A percentile compares a stretch with the other conserved stretches of the same genome.
Conservation (phyloP, 2,888 invertebrate genomes). For the Tetragonula carbonaria region DNA sequence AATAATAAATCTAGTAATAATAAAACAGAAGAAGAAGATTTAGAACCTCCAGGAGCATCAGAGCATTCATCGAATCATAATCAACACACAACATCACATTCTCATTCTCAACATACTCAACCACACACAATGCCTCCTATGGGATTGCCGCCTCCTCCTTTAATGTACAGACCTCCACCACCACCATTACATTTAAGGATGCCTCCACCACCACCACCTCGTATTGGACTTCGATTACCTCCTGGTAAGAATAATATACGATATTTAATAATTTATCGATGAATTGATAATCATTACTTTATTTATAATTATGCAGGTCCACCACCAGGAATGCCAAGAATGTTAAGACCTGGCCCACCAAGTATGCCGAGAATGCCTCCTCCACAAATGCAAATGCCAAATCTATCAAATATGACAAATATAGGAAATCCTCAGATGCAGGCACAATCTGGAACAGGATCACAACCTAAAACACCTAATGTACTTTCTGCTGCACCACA, state of each 20-base stretch:
- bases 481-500: conserved; percentile 93
- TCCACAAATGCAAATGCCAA: conserved; percentile 84
- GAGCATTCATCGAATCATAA: conserved; percentile 67
- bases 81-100: conserved; percentile 70
- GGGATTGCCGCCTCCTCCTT: conserved; percentile 85
- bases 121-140: conserved; percentile 82
- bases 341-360: conserved; percentile 88
- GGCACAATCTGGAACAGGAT: conserved; percentile 68
- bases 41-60: conserved; percentile 75
- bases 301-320: conserved; percentile 83
- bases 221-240: conserved; percentile 85
- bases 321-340: conserved; percentile 87
- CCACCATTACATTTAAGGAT: conserved; percentile 84
- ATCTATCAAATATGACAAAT: conserved; percentile 74
- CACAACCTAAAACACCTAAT: conserved; percentile 86
- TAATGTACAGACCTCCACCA: conserved; percentile 86
- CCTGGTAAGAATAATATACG: conserved; percentile 78
- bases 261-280: not conserved
- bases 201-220: conserved; percentile 85
- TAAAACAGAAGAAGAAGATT: conserved; percentile 71
- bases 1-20: conserved; percentile 67
- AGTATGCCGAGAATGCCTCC: conserved; percentile 86
- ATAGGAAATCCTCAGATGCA: conserved; percentile 76
- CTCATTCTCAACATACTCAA: conserved; percentile 71
- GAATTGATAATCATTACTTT: not conserved